Percentiles rank a stretch among this genome's conserved stretches.
phyloP scores from a whole-genome alignment of 2,888 invertebrate genomes.

The Xestobium rufovillosum region DNA sequence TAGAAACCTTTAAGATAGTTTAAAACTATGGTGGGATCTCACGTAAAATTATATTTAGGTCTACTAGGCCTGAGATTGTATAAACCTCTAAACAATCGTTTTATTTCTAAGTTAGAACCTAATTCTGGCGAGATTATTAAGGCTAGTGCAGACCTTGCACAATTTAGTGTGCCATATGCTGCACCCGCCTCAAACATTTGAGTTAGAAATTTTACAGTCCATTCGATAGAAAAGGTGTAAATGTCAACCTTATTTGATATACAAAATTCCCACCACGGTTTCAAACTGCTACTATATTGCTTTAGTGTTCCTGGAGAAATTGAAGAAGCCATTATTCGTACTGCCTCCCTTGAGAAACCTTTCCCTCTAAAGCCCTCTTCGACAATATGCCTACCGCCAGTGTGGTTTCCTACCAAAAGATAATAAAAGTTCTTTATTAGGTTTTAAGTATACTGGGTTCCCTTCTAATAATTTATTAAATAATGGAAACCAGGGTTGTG shows the following conservation, averaged over 20 bases:
- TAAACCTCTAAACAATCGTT: conserved; percentile 3
- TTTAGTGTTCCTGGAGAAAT: neutral
- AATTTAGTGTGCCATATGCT: conserved; percentile 2
- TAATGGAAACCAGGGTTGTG: conserved; percentile 19
- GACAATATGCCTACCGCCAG: conserved; percentile 23
- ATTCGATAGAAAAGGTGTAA: neutral
- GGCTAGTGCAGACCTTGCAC: neutral
- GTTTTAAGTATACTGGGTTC: conserved; percentile 2
- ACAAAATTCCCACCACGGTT: conserved; percentile 1
- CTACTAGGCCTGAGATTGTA: neutral
- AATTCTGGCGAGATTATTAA: neutral
- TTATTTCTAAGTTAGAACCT: neutral
- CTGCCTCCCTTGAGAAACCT: conserved; percentile 4
- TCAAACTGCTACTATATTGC: neutral
- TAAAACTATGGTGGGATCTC: neutral
- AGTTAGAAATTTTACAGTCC: neutral
- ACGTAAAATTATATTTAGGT: neutral
- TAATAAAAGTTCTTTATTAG: conserved; percentile 1
- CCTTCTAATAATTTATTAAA: conserved; percentile 7
- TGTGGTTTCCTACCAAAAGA: conserved; percentile 19
- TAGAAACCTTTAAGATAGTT: neutral
- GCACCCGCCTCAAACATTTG: neutral
- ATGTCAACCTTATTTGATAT: neutral
- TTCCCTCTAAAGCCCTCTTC: conserved; percentile 7
- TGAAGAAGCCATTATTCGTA: neutral